Percentiles rank a stretch among this genome's conserved stretches.
Evolutionary conservation across 2,888 invertebrate species (phyloP).

Genomic region (Busseola fusca): DNA sequence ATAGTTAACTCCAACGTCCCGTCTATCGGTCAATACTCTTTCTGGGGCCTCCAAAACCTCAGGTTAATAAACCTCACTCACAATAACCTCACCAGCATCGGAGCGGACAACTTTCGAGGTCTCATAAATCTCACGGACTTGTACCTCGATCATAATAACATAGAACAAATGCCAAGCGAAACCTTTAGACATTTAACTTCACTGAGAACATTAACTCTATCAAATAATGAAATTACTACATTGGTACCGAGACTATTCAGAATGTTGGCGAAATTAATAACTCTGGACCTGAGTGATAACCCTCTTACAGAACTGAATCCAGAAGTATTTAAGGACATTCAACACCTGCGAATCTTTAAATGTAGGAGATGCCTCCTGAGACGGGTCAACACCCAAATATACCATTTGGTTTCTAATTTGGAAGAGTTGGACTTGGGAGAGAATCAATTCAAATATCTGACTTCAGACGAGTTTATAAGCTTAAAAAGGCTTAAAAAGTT

Average conservation of each 20-base stretch:
- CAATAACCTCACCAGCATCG: conserved; percentile 92
- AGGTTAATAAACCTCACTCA: conserved; percentile 91
- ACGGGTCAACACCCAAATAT: conserved; percentile 93
- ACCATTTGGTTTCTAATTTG: conserved; percentile 92
- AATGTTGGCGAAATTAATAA: conserved; percentile 92
- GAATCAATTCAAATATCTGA: conserved; percentile 93
- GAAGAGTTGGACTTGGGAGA: conserved; percentile 93
- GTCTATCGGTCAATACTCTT: conserved; percentile 93
- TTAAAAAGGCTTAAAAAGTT: conserved; percentile 90
- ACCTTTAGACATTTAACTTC: conserved; percentile 93
- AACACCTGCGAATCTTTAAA: conserved; percentile 92
- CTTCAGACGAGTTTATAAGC: conserved; percentile 92
- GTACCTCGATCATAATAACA: conserved; percentile 92
- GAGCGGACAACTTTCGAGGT: conserved; percentile 93
- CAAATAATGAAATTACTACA: conserved; percentile 91
- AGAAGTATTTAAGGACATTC: conserved; percentile 93
- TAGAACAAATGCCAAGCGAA: conserved; percentile 92
- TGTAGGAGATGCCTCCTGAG: conserved; percentile 92
- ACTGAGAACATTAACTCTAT: conserved; percentile 90
- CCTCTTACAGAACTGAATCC: conserved; percentile 92
- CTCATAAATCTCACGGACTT: conserved; percentile 92
- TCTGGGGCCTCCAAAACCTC: conserved; percentile 93
- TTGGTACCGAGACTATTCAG: conserved; percentile 93
- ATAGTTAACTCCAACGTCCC: conserved; percentile 93
- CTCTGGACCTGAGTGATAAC: conserved; percentile 93